Evolutionary conservation across 2,113 vertebrate genomes (phyloP).

Genomic region (Oceanites oceanicus): DNA sequence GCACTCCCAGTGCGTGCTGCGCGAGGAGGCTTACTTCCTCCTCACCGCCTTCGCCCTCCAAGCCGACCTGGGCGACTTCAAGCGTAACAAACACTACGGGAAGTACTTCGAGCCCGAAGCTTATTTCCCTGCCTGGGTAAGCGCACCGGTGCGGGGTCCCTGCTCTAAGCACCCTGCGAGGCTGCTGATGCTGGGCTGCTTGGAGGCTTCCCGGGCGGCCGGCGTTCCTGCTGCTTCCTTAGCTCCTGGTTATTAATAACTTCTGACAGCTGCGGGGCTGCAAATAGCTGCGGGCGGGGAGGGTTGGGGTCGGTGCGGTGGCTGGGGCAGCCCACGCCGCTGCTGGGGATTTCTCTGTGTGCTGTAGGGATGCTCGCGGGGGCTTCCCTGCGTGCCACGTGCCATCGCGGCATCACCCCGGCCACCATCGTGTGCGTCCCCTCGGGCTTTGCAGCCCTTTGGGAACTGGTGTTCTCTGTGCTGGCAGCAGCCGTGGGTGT

Average conservation of each 20-base stretch:
- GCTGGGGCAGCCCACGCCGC: not conserved
- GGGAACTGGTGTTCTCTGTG: not conserved
- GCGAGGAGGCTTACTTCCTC: constrained; percentile 97
- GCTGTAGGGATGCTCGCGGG: not conserved
- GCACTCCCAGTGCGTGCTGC: constrained; percentile 89
- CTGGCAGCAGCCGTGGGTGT: rapidly evolving
- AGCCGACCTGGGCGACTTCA: constrained; percentile 96
- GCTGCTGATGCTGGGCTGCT: not conserved
- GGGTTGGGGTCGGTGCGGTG: not conserved
- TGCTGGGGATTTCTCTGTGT: not conserved
- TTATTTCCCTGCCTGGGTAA: constrained; percentile 96
- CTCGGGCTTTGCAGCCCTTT: not conserved
- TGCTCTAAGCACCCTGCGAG: rapidly evolving
- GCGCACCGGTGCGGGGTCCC: rapidly evolving
- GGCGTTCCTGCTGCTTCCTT: not conserved
- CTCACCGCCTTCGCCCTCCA: constrained; percentile 96
- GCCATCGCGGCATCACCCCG: rapidly evolving
- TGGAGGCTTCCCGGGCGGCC: not conserved
- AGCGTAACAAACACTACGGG: constrained; percentile 93
- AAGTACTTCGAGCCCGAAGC: constrained; percentile 97
- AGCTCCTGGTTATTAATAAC: not conserved
- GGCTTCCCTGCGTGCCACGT: rapidly evolving
- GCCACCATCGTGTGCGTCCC: rapidly evolving
- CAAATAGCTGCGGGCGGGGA: not conserved
- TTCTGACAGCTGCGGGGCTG: not conserved